Percentiles rank a stretch among this genome's conserved stretches.
phyloP scores from a whole-genome alignment of 2,113 vertebrate genomes.

The Platysteira castanea region DNA sequence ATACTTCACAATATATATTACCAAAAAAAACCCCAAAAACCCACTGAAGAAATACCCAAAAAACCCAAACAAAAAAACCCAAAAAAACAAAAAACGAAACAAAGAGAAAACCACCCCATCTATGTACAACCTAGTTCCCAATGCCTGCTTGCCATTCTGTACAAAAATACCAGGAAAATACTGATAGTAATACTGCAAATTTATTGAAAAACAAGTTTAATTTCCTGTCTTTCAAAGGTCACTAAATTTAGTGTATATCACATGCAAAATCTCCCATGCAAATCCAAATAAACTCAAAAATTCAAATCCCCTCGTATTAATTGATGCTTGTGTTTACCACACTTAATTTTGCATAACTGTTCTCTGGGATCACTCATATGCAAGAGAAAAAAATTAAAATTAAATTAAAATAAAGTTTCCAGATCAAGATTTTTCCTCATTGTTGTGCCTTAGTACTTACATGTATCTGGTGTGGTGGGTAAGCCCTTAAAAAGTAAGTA shows the following conservation, averaged over 20 bases:
- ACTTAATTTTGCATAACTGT: neutral
- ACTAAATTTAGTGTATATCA: neutral
- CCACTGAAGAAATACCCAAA: neutral
- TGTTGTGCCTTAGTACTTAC: neutral
- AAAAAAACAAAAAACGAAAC: neutral
- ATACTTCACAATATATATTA: neutral
- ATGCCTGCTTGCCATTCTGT: neutral
- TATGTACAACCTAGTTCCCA: neutral
- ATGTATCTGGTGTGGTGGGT: neutral
- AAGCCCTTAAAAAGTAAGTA: neutral
- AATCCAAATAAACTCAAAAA: neutral
- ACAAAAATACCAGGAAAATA: neutral
- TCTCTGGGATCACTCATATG: neutral
- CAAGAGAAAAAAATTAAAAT: neutral
- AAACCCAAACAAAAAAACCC: rapidly evolving
- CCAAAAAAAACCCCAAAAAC: neutral
- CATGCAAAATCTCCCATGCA: neutral
- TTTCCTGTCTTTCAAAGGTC: neutral
- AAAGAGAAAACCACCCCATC: neutral
- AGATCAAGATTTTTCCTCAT: neutral
- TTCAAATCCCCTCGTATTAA: neutral
- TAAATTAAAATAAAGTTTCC: neutral
- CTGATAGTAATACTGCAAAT: neutral
- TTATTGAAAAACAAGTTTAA: neutral
- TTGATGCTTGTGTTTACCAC: neutral